These are phyloP conservation scores for Macrosiphum euphorbiae DNA, from an alignment of 2,888 invertebrate species.

Conservation along the genomic window DNA sequence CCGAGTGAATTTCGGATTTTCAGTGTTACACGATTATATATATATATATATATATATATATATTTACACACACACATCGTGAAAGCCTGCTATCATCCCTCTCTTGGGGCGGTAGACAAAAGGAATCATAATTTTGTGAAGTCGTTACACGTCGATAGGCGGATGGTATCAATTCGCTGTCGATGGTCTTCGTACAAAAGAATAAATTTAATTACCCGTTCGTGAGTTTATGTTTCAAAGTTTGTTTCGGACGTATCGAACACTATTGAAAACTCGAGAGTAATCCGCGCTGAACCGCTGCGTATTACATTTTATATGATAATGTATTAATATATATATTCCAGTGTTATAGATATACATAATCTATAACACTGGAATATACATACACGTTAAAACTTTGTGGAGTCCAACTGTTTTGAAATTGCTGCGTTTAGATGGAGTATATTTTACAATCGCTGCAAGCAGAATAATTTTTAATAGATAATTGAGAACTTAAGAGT, in stretches of 20 bases:
- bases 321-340: not conserved
- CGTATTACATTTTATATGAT: not conserved
- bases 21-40: not conserved
- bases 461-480: not conserved
- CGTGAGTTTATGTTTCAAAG: conserved; percentile 28
- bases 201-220: conserved; percentile 51
- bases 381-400: not conserved
- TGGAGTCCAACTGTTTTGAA: not conserved
- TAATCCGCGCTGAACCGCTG: not conserved
- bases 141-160: conserved; percentile 32
- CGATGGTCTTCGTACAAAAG: conserved; percentile 28
- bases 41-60: not conserved
- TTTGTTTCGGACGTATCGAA: not conserved
- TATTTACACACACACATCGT: too few species aligned
- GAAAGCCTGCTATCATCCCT: conserved; percentile 21
- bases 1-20: conserved; percentile 59
- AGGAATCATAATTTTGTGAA: conserved; percentile 48
- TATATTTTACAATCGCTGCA: not conserved
- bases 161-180: conserved; percentile 20
- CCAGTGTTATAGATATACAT: not conserved
- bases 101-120: conserved; percentile 43
- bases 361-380: not conserved
- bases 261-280: not conserved
- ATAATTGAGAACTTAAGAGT: not conserved
- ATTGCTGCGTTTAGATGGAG: not conserved